phyloP scores from a whole-genome alignment of 1,140 invertebrate species.

The Acromyrmex charruanus region DNA sequence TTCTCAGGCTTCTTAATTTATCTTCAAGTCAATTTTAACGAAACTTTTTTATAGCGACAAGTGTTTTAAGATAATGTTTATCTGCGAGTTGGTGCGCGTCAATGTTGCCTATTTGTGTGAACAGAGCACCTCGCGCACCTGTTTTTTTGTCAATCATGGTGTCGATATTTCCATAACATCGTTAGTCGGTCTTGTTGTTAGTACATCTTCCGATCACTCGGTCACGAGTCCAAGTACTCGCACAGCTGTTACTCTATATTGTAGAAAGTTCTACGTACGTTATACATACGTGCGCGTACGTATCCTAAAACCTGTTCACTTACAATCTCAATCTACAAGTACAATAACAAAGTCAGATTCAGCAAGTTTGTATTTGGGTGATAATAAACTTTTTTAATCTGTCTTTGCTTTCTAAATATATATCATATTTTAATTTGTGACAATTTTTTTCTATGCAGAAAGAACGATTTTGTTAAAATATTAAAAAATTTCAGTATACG shows the following conservation, averaged over 20 bases:
- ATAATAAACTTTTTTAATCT: not conserved
- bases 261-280: constrained; percentile 49
- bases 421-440: not conserved
- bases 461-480: too few relatives aligned
- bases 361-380: not conserved
- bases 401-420: not conserved
- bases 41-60: not conserved
- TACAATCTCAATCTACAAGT: not conserved
- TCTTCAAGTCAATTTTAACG: not conserved
- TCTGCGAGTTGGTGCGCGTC: not conserved
- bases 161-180: constrained; percentile 51
- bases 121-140: constrained; percentile 20
- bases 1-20: not conserved
- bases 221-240: constrained; percentile 57
- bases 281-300: not conserved
- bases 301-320: constrained; percentile 3
- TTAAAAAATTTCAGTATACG: too few relatives aligned
- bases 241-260: constrained; percentile 54
- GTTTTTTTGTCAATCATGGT: constrained; percentile 30
- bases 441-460: not conserved
- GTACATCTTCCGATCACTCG: constrained; percentile 19
- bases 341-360: not conserved
- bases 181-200: constrained; percentile 38
- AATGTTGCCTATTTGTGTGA: not conserved
- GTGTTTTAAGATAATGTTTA: constrained; percentile 8